These are phyloP conservation scores for Eupithecia centaureata DNA, from an alignment of 2,888 invertebrate genomes.

Conservation along the genomic window DNA sequence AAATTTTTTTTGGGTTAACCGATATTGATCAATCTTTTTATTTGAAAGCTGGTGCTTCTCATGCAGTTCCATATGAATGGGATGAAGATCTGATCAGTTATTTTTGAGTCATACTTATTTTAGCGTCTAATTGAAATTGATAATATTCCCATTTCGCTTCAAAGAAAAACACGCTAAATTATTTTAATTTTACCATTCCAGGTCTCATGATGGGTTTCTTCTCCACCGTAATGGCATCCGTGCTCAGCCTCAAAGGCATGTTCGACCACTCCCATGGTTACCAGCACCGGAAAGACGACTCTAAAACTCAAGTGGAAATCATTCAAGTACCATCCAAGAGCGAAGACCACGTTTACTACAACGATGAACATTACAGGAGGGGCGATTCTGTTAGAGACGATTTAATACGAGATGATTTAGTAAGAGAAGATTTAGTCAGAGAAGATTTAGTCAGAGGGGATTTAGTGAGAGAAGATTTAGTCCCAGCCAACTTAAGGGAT, in stretches of 20 bases:
- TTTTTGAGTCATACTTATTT: no score
- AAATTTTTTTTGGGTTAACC: no score
- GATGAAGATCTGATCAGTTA: no score
- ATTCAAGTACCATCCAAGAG: conserved; percentile 71
- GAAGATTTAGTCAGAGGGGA: conserved; percentile 10
- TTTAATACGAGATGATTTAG: background rate
- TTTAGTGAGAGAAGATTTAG: conserved; percentile 7
- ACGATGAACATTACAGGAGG: conserved; percentile 67
- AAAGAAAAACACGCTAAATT: background rate
- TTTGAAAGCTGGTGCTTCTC: no score
- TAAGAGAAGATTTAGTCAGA: conserved; percentile 11
- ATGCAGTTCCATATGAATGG: no score
- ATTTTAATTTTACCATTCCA: conserved; percentile 43
- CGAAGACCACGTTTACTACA: conserved; percentile 69
- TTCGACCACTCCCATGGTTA: conserved; percentile 67
- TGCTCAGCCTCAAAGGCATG: conserved; percentile 84
- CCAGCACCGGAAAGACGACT: conserved; percentile 68
- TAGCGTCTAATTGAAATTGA: no score
- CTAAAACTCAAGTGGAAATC: conserved; percentile 71
- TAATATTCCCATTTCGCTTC: background rate
- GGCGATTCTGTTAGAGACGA: conserved; percentile 15
- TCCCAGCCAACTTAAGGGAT: background rate
- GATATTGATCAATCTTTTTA: no score
- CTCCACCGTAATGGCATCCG: conserved; percentile 84
- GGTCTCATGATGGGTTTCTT: conserved; percentile 77